A percentile compares a stretch with the other conserved stretches of the same genome.
These are phyloP conservation scores for Drosophila pruinosa DNA, from an alignment of 1,140 invertebrate genomes.

Conservation along the genomic window DNA sequence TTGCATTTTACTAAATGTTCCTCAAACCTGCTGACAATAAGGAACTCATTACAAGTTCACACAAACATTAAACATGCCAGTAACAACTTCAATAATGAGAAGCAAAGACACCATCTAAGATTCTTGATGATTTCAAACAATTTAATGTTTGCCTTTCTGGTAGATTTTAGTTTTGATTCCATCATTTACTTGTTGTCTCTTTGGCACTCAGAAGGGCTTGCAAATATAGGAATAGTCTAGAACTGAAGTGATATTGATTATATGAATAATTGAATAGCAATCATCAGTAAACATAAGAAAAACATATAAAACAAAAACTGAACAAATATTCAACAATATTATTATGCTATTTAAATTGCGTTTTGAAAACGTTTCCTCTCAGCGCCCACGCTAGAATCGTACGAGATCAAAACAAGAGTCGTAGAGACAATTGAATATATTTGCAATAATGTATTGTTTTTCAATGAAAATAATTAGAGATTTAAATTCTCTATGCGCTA, in stretches of 20 bases:
- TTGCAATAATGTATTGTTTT: not conserved
- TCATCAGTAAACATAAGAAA: not conserved
- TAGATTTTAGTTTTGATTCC: too few relatives aligned
- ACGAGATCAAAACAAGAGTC: not conserved
- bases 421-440: slow-evolving; percentile 13
- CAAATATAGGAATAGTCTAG: too few relatives aligned
- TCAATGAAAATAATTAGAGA: slow-evolving; percentile 58
- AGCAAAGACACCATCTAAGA: not conserved
- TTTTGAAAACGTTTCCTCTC: not conserved
- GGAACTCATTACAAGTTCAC: not conserved
- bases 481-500: slow-evolving; percentile 65
- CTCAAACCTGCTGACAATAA: not conserved
- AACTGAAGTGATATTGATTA: too few relatives aligned
- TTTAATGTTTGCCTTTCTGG: not conserved
- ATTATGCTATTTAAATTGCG: not conserved
- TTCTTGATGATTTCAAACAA: not conserved
- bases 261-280: too few relatives aligned
- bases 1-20: not conserved
- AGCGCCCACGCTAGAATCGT: not conserved
- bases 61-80: not conserved
- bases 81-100: not conserved
- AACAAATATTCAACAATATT: not conserved
- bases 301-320: too few relatives aligned
- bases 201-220: too few relatives aligned
- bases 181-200: too few relatives aligned